Conservation (phyloP, 35 echinoderm and acorn worm species). For the Stichopus chloronotus region DNA sequence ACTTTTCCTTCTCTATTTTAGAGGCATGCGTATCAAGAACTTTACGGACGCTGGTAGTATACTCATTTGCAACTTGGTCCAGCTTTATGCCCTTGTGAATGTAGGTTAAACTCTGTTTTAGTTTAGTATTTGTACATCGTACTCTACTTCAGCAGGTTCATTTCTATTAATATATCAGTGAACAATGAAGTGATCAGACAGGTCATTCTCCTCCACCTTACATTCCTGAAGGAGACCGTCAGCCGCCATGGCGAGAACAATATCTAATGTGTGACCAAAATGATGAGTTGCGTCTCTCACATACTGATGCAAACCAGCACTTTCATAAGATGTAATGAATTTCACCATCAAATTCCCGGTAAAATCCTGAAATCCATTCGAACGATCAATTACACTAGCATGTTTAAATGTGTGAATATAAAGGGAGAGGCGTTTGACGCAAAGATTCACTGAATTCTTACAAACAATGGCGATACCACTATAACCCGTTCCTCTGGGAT, state of each 20-base stretch:
- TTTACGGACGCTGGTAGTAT: not conserved
- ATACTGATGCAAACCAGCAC: conserved; percentile 33
- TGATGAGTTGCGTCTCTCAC: conserved; percentile 17
- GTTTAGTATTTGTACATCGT: not conserved
- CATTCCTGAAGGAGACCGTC: not conserved
- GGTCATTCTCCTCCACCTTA: conserved; percentile 10
- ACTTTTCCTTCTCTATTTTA: no score
- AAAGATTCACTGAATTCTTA: conserved; percentile 5
- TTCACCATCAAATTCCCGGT: not conserved
- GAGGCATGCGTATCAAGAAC: no score
- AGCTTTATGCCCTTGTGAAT: not conserved
- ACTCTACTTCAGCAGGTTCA: not conserved
- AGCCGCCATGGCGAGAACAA: not conserved
- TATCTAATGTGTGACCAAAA: conserved; percentile 28
- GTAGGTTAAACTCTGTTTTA: not conserved
- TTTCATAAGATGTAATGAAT: conserved; percentile 43
- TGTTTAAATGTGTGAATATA: conserved; percentile 40
- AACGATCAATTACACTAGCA: conserved; percentile 32
- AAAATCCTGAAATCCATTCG: not conserved
- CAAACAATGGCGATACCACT: conserved; percentile 37
- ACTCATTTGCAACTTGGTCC: not conserved
- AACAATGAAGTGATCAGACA: conserved; percentile 16
- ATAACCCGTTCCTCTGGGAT: conserved; percentile 26
- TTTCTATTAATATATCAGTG: conserved; percentile 28
- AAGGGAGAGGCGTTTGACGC: not conserved